Evolutionary conservation across 2,113 vertebrate species (phyloP).

Genomic region (Anguilla rostrata): DNA sequence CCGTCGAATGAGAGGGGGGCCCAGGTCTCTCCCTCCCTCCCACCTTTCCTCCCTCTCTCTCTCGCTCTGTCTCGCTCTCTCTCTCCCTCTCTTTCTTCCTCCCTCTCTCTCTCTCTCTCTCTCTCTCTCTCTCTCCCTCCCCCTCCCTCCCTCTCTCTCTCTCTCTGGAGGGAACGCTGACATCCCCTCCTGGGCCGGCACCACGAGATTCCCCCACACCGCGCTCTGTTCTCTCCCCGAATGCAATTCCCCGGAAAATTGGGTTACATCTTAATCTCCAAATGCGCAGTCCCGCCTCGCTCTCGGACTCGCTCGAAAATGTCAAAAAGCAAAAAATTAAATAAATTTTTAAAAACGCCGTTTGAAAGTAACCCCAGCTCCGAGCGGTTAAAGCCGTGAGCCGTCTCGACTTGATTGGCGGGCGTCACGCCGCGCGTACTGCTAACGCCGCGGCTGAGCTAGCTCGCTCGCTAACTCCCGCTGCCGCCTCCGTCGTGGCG

Average conservation of each 20-base stretch:
- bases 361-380: not conserved
- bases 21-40: slow-evolving; percentile 31
- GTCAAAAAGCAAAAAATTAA: not conserved
- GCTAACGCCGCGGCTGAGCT: not conserved
- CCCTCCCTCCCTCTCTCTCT: slow-evolving; percentile 17
- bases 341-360: not conserved
- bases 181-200: not conserved
- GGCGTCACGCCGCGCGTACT: not conserved
- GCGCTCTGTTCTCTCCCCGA: not conserved
- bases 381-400: not conserved
- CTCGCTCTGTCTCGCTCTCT: no score
- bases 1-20: slow-evolving; percentile 46
- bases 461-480: not conserved
- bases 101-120: slow-evolving; percentile 28
- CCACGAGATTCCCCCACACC: not conserved
- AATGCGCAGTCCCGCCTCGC: not conserved
- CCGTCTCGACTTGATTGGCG: not conserved
- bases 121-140: slow-evolving; percentile 6
- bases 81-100: slow-evolving; percentile 25
- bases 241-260: slow-evolving; percentile 4
- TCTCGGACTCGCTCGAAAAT: not conserved
- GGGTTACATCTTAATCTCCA: slow-evolving; percentile 12
- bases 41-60: no score
- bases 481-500: not conserved
- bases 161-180: not conserved